Conservation (phyloP, 2,113 vertebrate species). For the Chelonoidis abingdonii region DNA sequence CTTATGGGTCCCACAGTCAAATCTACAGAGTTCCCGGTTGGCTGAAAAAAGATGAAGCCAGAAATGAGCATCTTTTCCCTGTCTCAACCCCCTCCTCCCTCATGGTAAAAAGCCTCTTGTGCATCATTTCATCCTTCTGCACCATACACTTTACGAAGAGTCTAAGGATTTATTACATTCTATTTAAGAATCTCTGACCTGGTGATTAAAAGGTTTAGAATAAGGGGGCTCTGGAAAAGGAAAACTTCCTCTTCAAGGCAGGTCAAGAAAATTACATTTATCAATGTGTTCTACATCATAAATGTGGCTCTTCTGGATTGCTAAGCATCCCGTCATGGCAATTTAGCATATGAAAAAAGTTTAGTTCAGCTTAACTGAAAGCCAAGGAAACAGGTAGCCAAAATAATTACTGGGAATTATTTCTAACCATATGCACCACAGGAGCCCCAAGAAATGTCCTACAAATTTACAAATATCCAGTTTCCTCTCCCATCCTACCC, state of each 20-base stretch:
- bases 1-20: neutral
- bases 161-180: neutral
- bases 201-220: neutral
- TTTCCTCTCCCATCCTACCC: neutral
- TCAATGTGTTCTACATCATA: neutral
- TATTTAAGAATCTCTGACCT: neutral
- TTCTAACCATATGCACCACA: conserved; percentile 35
- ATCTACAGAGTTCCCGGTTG: neutral
- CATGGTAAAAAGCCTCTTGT: neutral
- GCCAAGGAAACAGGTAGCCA: conserved; percentile 24
- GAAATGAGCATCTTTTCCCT: rapidly evolving
- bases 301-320: neutral
- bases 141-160: neutral
- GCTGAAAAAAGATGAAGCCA: neutral
- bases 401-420: conserved; percentile 6
- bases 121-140: neutral
- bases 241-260: neutral
- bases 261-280: neutral
- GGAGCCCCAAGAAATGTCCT: neutral
- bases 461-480: neutral
- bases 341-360: neutral
- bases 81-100: neutral
- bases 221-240: neutral
- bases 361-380: conserved; percentile 12
- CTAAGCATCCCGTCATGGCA: neutral